Conservation (phyloP, 2,888 invertebrate genomes). For the Scelioninae gen. 2 region DNA sequence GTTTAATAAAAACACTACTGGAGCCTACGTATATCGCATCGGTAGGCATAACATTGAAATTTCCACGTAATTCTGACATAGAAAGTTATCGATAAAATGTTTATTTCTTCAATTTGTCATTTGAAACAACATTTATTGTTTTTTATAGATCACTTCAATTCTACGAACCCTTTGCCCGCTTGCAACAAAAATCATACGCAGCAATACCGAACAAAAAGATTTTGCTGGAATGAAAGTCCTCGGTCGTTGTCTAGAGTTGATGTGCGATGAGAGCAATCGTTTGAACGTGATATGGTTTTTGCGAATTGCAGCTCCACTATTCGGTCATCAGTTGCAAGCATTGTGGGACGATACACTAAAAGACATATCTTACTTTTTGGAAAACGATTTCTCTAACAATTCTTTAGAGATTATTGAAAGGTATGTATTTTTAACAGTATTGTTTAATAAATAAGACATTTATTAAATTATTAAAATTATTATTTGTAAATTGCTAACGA, state of each 20-base stretch:
- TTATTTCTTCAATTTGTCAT: slow-evolving; percentile 7
- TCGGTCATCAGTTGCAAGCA: slow-evolving; percentile 67
- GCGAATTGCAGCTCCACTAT: slow-evolving; percentile 66
- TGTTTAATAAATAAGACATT: too few relatives aligned
- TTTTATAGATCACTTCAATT: slow-evolving; percentile 65
- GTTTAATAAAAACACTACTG: slow-evolving; percentile 66
- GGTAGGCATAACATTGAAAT: slow-evolving; percentile 56
- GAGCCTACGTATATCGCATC: slow-evolving; percentile 66
- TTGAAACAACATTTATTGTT: too few relatives aligned
- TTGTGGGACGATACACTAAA: slow-evolving; percentile 67
- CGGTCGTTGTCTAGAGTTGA: slow-evolving; percentile 68
- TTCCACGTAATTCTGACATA: too few relatives aligned
- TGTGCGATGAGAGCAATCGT: slow-evolving; percentile 65
- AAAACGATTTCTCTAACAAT: slow-evolving; percentile 55
- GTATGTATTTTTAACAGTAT: slow-evolving; percentile 56
- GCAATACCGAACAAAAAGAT: slow-evolving; percentile 65
- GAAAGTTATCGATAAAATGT: slow-evolving; percentile 1
- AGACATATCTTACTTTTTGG: slow-evolving; percentile 64
- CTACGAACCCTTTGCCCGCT: slow-evolving; percentile 67
- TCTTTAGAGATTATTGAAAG: slow-evolving; percentile 45
- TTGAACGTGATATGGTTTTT: slow-evolving; percentile 65
- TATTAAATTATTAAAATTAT: too few relatives aligned
- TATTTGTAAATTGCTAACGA: too few relatives aligned
- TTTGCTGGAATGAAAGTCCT: slow-evolving; percentile 69
- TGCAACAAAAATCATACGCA: slow-evolving; percentile 67